Evolutionary conservation across 2,113 vertebrate species (phyloP).

Genomic region (Tretioscincus oriximinensis): DNA sequence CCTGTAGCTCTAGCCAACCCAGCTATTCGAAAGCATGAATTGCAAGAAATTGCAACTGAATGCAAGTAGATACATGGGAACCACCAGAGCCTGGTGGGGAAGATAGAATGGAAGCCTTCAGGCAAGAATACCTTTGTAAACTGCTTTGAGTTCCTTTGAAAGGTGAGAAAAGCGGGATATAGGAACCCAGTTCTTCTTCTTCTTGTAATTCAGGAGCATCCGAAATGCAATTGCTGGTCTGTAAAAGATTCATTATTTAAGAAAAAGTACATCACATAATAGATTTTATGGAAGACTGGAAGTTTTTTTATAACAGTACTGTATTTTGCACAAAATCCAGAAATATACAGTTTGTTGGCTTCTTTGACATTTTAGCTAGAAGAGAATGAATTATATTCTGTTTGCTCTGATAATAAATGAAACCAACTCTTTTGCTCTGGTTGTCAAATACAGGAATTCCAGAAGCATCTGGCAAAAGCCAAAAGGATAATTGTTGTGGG

Average conservation of each 20-base stretch:
- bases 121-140: no score
- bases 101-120: no score
- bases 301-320: neutral
- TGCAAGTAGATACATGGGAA: no score
- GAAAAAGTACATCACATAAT: no score
- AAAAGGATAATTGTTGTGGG: slow-evolving; percentile 89
- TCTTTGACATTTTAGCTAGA: neutral
- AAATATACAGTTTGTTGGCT: neutral
- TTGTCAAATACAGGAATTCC: slow-evolving; percentile 83
- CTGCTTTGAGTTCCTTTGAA: no score
- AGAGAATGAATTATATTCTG: neutral
- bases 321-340: neutral
- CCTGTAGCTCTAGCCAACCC: no score
- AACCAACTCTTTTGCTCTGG: slow-evolving; percentile 1
- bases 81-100: no score
- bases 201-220: neutral
- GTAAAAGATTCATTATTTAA: no score
- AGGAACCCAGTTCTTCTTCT: no score
- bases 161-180: no score
- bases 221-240: neutral
- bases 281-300: neutral
- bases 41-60: no score
- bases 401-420: neutral
- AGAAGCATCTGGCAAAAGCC: slow-evolving; percentile 83
- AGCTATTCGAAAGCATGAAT: no score